Evolutionary conservation across 2,888 invertebrate species (phyloP), one percentile per base, ranked within the genome.

Genomic region (Pollenia labialis): DNA sequence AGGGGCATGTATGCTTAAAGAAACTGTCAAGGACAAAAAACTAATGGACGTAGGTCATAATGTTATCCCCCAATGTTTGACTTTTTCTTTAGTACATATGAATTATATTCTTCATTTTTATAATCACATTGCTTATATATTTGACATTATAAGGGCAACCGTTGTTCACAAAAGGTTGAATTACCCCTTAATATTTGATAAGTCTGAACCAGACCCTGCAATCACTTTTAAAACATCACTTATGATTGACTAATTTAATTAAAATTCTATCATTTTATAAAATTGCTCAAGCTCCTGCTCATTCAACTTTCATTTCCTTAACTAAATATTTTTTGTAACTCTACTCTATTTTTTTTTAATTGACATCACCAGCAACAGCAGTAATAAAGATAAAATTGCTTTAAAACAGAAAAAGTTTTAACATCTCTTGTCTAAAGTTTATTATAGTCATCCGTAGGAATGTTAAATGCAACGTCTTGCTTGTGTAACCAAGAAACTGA

Each of bases 351-450:
- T 75, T 42, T 14, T 48, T 32, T 32, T 48, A n/a, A 64, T 66
- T 81, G 60, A 68, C 68, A 71, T 14, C 32, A 58, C 2, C 4
- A 62, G 10, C 42, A 75, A 42, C 48, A 58, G 48, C 56, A 54
- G 23, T 40, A 60, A 60, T 42, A 52, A 23, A 14, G 40, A 58
- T 68, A 58, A 16, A 74, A 56, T 14, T 68, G n/a, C 56, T 74
- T 18, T 32, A 60, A 11, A 75, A 75, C 23, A 32, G 44, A 1
- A 52, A 52, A 75, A 69, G 32, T 40, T 58, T 58, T 68, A 40
- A 46, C 50, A 32, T 66, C n/a, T 74, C 74, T 81, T 81, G 74
- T 75, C 68, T 58, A 75, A 81, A 81, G 75, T 75, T 81, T 75
- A 60, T 75, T 75, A 75, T 42, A 68, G 66, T 50, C 54, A 74